These are phyloP conservation scores for Ylistrum balloti DNA, from an alignment of 1,140 invertebrate species.

Conservation along the genomic window DNA sequence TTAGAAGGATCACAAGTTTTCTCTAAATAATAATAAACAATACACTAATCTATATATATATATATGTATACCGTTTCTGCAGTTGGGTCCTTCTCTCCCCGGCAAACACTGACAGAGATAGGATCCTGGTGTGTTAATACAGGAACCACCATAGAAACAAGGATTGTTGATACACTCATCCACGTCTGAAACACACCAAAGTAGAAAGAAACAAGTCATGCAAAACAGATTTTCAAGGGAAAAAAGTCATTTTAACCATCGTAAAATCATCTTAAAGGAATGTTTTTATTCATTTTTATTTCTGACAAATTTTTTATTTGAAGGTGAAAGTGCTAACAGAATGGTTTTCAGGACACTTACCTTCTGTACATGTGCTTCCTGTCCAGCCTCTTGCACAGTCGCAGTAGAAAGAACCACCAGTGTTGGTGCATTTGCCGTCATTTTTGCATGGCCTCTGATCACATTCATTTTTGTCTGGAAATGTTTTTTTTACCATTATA, in stretches of 20 bases:
- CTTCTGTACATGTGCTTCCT: background rate
- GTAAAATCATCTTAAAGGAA: too few species aligned
- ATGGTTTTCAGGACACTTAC: too few species aligned
- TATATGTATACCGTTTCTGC: conserved; percentile 57
- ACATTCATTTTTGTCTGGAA: conserved; percentile 59
- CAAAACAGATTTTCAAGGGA: too few species aligned
- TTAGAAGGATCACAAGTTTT: too few species aligned
- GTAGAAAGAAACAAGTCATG: too few species aligned
- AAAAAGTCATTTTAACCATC: too few species aligned
- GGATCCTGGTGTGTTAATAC: conserved; percentile 53
- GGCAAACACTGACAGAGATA: conserved; percentile 56
- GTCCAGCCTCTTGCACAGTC: background rate
- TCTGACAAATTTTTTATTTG: too few species aligned
- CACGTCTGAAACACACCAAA: conserved; percentile 51
- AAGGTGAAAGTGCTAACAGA: too few species aligned
- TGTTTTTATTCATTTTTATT: too few species aligned
- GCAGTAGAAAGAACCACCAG: conserved; percentile 31
- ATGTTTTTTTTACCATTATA: background rate
- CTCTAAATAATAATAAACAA: too few species aligned
- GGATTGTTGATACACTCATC: conserved; percentile 59
- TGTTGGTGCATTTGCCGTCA: conserved; percentile 42
- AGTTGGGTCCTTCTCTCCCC: conserved; percentile 51
- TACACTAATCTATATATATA: too few species aligned
- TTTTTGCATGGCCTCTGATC: conserved; percentile 53
- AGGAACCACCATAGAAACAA: conserved; percentile 53